Conservation (phyloP, 2,797 vertebrate genomes). For the Takifugu ocellatus region DNA sequence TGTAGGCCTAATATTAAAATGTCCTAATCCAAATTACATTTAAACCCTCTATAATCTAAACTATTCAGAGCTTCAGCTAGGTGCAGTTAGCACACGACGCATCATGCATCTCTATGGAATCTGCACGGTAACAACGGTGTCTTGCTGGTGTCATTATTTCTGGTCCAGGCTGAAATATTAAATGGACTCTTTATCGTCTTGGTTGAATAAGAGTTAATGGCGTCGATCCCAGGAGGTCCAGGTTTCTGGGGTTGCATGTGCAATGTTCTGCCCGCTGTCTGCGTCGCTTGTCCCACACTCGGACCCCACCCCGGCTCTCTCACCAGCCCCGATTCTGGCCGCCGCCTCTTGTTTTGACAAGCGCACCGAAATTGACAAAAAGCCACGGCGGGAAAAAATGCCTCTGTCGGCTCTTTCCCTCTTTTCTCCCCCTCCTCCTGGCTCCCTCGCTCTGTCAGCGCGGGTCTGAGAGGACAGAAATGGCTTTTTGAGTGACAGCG, state of each 20-base stretch:
- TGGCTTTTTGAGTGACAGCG: constrained; percentile 77
- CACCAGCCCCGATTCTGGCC: constrained; percentile 40
- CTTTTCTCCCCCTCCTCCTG: constrained; percentile 14
- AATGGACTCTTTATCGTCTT: no score
- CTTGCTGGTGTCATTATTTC: no score
- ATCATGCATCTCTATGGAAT: no score
- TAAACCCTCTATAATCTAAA: not conserved
- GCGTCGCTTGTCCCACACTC: constrained; percentile 42
- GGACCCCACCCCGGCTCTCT: constrained; percentile 43
- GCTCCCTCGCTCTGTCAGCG: constrained; percentile 61
- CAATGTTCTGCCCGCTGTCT: constrained; percentile 33
- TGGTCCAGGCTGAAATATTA: no score
- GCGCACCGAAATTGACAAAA: constrained; percentile 67
- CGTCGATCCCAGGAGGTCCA: no score
- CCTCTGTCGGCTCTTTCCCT: constrained; percentile 38
- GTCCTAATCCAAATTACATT: not conserved
- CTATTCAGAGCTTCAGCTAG: constrained; percentile 1
- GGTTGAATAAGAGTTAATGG: no score
- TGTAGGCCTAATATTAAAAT: not conserved
- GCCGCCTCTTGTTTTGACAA: constrained; percentile 56
- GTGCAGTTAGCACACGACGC: no score
- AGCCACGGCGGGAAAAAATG: constrained; percentile 64
- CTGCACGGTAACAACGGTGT: no score
- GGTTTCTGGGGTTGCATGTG: no score
- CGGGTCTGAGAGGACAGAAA: constrained; percentile 65